Percentiles rank a stretch among this genome's conserved stretches.
phyloP scores from a whole-genome alignment of 2,888 invertebrate genomes.

The Noctua fimbriata region DNA sequence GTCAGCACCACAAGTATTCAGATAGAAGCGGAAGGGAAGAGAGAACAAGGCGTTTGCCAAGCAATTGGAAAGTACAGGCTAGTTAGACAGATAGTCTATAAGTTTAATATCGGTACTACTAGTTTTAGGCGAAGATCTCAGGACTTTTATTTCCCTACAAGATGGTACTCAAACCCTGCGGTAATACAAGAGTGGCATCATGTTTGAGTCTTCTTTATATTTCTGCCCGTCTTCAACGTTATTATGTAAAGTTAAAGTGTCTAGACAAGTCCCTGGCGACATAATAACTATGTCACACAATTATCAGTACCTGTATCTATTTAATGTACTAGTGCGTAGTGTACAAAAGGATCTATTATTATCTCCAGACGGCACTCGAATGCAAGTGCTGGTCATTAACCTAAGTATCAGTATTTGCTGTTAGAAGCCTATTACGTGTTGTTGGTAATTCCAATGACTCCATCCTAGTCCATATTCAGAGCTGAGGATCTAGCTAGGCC shows the following conservation, averaged over 20 bases:
- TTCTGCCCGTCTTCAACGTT: neutral
- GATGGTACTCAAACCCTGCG: neutral
- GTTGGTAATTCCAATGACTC: neutral
- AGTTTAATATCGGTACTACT: no score
- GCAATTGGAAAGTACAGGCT: neutral
- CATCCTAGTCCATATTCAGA: neutral
- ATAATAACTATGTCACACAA: conserved; percentile 9
- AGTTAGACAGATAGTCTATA: neutral
- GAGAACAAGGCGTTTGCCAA: neutral
- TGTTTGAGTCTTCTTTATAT: neutral
- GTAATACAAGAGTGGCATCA: neutral
- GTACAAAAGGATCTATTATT: conserved; percentile 10
- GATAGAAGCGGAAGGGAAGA: neutral
- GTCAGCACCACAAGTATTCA: neutral
- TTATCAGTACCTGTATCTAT: conserved; percentile 19
- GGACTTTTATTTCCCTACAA: no score
- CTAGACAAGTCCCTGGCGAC: conserved; percentile 5
- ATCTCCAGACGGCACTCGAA: conserved; percentile 32
- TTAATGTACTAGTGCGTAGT: neutral
- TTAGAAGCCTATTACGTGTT: neutral
- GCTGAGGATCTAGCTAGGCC: neutral
- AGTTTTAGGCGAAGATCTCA: no score
- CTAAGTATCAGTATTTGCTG: conserved; percentile 26
- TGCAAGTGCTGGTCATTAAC: conserved; percentile 52
- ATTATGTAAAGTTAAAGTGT: neutral